Evolutionary conservation across 1,140 invertebrate species (phyloP), one percentile per base, ranked within the genome.

Genomic region (Tribolium madens): DNA sequence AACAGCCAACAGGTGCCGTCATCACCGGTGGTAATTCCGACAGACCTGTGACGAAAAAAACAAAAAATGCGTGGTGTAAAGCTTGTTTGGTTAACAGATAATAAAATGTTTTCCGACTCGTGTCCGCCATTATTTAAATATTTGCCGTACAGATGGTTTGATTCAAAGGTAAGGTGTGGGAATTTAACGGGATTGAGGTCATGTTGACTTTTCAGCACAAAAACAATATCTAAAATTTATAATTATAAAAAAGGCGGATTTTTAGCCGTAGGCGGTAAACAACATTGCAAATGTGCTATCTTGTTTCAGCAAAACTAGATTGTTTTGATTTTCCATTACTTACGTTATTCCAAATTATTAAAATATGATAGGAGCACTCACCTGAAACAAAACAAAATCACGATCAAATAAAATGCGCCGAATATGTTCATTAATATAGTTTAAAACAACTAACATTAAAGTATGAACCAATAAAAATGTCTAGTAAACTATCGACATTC

Each of bases 1-100:
- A 64, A 64, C 26, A 64, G 57, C 57, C 57, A 64, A 64, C 57
- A 64, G 57, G 57, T 64, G 57, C 26, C 57, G 26, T 64, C 57
- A 21, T 26, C 57, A 64, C 21, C 57, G 21, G 57, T 64, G 57
- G 26, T 33, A 64, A 64, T 33, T 31, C 57, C 57, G 26, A n/a
- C 21, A n/a, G 48, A 21, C 26, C 31, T 64, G 57, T 57, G 17
- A 31, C 14, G 18, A 57, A 57, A 57, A 57, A 42, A 42, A 42
- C 36, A 9, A 42, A 42, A 42, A 42, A 42, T 10, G 7, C n/a
- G 4, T 5, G 0, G 21, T 31, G 12, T 64, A 33, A 33, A 64
- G 21, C 14, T 10, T 64, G 57, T 64, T 64, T 64, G 14, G 21
- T 64, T 64, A 64, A 64, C 57, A 33, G 57, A 64, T 64, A 64